phyloP scores from a whole-genome alignment of 2,113 vertebrate species.

The Tachuris rubrigastra region DNA sequence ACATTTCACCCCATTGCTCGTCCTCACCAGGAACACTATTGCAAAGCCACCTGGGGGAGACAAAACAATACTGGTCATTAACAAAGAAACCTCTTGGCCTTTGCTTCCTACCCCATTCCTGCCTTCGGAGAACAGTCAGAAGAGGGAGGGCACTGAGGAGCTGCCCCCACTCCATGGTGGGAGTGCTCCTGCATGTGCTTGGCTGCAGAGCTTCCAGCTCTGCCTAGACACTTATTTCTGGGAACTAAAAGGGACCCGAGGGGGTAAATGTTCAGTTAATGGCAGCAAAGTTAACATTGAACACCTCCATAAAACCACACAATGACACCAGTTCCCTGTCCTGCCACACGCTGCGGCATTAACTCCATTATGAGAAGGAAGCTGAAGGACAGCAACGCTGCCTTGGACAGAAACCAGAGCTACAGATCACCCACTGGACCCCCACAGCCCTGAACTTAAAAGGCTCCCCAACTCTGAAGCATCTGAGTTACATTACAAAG shows the following conservation, averaged over 20 bases:
- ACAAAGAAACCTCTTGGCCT: neutral
- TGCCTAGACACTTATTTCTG: neutral
- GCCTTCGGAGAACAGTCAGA: neutral
- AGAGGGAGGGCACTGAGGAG: neutral
- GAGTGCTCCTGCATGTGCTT: fast-evolving
- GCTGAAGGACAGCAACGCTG: neutral
- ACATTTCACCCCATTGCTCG: conserved; percentile 90
- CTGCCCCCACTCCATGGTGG: fast-evolving
- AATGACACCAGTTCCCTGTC: neutral
- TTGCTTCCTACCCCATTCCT: neutral
- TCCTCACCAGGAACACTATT: conserved; percentile 93
- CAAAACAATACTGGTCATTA: neutral
- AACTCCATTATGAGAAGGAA: neutral
- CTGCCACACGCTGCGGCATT: neutral
- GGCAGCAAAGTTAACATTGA: neutral
- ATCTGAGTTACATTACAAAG: neutral
- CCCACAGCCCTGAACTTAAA: neutral
- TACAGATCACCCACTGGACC: neutral
- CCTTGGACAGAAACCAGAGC: neutral
- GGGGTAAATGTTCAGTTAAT: neutral
- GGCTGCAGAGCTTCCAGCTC: neutral
- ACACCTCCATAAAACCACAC: neutral
- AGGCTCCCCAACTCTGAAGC: neutral
- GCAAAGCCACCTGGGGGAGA: conserved; percentile 89
- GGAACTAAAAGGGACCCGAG: neutral